phyloP scores from a whole-genome alignment of 2,888 invertebrate genomes.

The Drosophila rubida region DNA sequence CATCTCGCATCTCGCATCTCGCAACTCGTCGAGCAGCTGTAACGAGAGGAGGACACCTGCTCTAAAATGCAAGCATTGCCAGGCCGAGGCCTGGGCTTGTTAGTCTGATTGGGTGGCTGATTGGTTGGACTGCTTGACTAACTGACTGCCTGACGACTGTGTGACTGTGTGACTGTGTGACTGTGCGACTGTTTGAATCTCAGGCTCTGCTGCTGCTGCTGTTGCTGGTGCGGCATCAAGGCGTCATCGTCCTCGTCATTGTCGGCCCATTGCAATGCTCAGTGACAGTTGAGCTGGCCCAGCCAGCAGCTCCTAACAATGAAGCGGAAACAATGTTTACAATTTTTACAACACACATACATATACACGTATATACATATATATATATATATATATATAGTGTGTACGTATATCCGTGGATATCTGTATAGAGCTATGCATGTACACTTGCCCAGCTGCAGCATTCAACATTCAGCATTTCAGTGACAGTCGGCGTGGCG shows the following conservation, averaged over 20 bases:
- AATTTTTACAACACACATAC: slow-evolving; percentile 53
- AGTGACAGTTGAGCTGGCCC: slow-evolving; percentile 49
- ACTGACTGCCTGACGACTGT: slow-evolving; percentile 35
- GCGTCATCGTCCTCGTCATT: slow-evolving; percentile 59
- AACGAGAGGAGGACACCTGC: slow-evolving; percentile 64
- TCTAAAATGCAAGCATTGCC: slow-evolving; percentile 72
- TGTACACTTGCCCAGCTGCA: slow-evolving; percentile 14
- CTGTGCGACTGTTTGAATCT: slow-evolving; percentile 51
- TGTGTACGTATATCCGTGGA: slow-evolving; percentile 2
- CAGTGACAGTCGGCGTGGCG: slow-evolving; percentile 52
- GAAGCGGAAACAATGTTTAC: slow-evolving; percentile 81
- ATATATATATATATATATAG: slow-evolving; percentile 16
- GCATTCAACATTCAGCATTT: slow-evolving; percentile 14
- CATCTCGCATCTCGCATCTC: neutral
- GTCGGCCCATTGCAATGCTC: slow-evolving; percentile 57
- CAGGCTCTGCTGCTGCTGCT: slow-evolving; percentile 13
- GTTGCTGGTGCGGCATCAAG: slow-evolving; percentile 40
- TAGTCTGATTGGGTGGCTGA: slow-evolving; percentile 79
- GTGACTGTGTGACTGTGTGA: slow-evolving; percentile 30
- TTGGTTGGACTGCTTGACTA: slow-evolving; percentile 61
- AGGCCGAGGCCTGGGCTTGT: slow-evolving; percentile 52
- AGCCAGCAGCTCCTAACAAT: slow-evolving; percentile 65
- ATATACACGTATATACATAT: slow-evolving; percentile 15
- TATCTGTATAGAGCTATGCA: slow-evolving; percentile 12
- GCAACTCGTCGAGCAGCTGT: slow-evolving; percentile 17